phyloP scores from a whole-genome alignment of 2,888 invertebrate species.

The Neelides folsomi region DNA sequence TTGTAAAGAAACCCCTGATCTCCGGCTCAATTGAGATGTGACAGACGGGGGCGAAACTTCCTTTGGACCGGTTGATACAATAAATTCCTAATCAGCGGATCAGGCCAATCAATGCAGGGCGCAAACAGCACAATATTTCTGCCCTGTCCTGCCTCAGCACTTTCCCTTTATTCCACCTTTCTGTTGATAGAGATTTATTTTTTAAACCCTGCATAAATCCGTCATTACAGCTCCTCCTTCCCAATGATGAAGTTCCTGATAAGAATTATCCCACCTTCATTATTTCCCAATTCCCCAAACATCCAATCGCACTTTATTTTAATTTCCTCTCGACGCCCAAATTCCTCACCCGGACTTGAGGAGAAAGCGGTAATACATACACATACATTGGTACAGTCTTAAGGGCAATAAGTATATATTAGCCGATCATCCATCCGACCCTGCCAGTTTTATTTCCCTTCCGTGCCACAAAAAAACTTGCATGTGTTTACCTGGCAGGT shows the following conservation, averaged over 20 bases:
- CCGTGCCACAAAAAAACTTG: too few relatives aligned
- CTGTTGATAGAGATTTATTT: neutral
- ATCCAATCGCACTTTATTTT: too few relatives aligned
- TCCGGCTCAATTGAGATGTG: slow-evolving; percentile 32
- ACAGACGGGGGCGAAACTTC: slow-evolving; percentile 23
- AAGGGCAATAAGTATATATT: too few relatives aligned
- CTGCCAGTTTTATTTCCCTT: too few relatives aligned
- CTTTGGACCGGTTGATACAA: slow-evolving; percentile 29
- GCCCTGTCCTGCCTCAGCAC: slow-evolving; percentile 6
- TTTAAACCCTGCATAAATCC: neutral
- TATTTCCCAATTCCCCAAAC: too few relatives aligned
- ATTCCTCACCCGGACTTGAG: too few relatives aligned
- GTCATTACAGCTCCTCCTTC: slow-evolving; percentile 5
- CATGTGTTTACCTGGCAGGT: too few relatives aligned
- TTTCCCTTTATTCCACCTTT: neutral
- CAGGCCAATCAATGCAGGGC: slow-evolving; percentile 1
- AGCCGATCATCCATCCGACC: too few relatives aligned
- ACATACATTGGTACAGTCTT: too few relatives aligned
- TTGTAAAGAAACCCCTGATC: slow-evolving; percentile 24
- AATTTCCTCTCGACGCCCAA: too few relatives aligned
- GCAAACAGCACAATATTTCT: slow-evolving; percentile 7
- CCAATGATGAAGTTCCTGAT: slow-evolving; percentile 7
- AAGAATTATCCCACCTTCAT: too few relatives aligned
- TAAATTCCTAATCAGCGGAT: slow-evolving; percentile 33
- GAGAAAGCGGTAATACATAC: too few relatives aligned